Evolutionary conservation across 2,113 vertebrate species (phyloP).

Genomic region (Sorex araneus): DNA sequence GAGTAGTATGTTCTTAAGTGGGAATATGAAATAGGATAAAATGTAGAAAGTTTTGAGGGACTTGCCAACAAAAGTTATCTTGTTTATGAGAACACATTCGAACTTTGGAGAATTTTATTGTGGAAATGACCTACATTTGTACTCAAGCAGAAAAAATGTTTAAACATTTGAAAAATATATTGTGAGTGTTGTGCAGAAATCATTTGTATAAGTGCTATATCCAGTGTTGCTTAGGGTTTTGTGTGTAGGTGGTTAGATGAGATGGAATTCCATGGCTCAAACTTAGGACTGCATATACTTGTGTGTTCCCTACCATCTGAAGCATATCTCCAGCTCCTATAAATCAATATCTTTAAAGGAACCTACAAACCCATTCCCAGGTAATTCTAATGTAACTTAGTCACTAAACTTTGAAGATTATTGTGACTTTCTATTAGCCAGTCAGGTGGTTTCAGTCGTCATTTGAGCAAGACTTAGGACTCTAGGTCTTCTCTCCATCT

Average conservation of each 20-base stretch:
- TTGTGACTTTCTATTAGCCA: neutral
- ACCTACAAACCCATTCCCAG: neutral
- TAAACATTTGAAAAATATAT: neutral
- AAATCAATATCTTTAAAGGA: conserved; percentile 14
- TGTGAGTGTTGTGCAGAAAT: neutral
- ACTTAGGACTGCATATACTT: too few relatives aligned
- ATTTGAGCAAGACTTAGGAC: conserved; percentile 12
- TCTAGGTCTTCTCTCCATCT: neutral
- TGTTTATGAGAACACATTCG: neutral
- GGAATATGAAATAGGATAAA: neutral
- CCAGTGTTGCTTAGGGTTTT: too few relatives aligned
- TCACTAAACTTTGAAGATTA: neutral
- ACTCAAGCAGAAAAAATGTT: neutral
- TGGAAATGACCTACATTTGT: neutral
- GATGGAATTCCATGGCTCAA: too few relatives aligned
- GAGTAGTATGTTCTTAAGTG: neutral
- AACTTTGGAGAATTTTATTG: neutral
- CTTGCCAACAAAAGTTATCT: neutral
- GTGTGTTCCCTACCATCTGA: too few relatives aligned
- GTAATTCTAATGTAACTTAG: neutral
- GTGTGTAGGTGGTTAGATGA: too few relatives aligned
- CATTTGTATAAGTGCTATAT: neutral
- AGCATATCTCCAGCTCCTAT: too few relatives aligned
- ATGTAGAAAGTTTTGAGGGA: neutral
- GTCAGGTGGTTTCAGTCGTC: neutral